Percentiles rank a stretch among this genome's conserved stretches.
These are phyloP conservation scores for Gobio occitaniae DNA, from an alignment of 2,797 vertebrate genomes.

Conservation along the genomic window DNA sequence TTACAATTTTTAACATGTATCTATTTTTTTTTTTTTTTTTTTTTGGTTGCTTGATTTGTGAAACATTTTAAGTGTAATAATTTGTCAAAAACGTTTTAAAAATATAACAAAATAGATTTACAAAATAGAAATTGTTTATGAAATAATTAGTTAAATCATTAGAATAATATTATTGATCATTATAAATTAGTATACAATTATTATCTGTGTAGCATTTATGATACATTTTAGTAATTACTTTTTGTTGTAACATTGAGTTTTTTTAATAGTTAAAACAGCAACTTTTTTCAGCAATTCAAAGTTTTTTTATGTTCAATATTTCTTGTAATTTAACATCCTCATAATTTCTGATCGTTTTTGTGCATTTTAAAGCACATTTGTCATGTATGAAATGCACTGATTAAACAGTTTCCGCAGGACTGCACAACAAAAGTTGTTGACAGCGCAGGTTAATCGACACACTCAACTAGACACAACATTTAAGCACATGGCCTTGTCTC, in stretches of 20 bases:
- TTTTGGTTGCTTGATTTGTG: not conserved
- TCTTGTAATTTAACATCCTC: not conserved
- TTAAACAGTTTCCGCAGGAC: conserved; percentile 6
- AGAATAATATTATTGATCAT: not conserved
- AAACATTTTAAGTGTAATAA: not conserved
- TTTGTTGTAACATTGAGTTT: not conserved
- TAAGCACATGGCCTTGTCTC: not conserved
- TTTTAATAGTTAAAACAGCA: not conserved
- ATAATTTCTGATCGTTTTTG: not conserved
- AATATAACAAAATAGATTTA: not conserved
- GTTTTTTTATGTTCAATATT: not conserved
- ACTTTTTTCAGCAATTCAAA: too few species aligned
- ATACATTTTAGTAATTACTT: not conserved
- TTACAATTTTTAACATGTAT: not conserved
- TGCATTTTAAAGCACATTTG: not conserved
- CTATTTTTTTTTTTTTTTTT: not conserved
- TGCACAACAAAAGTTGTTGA: conserved; percentile 1
- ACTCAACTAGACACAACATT: conserved; percentile 41
- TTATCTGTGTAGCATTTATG: not conserved
- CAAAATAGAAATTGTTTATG: not conserved
- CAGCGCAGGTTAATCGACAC: not conserved
- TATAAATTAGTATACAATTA: not conserved
- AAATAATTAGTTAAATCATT: not conserved
- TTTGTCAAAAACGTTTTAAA: not conserved
- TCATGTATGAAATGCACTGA: not conserved